Evolutionary conservation across 2,113 vertebrate genomes (phyloP).

Genomic region (Aphyosemion australe): DNA sequence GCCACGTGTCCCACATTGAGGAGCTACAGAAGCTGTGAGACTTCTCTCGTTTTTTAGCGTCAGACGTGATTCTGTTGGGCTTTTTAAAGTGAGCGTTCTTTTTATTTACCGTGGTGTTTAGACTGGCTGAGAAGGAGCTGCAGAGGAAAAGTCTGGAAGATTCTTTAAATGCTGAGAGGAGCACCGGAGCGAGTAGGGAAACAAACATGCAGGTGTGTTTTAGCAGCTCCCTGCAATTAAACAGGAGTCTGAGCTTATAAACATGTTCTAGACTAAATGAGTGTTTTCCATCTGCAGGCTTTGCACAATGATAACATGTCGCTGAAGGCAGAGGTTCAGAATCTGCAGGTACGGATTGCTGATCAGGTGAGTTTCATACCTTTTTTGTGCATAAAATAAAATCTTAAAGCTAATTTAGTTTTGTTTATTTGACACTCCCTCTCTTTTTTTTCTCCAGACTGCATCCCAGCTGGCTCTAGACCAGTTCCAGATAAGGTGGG

Average conservation of each 20-base stretch:
- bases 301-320: constrained; percentile 90
- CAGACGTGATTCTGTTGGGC: background rate
- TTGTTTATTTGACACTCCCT: constrained; percentile 17
- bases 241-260: constrained; percentile 18
- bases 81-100: background rate
- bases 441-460: constrained; percentile 47
- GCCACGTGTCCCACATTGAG: constrained; percentile 88
- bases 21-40: constrained; percentile 97
- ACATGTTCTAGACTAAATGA: background rate
- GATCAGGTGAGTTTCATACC: constrained; percentile 83
- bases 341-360: constrained; percentile 88
- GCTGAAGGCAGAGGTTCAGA: constrained; percentile 89
- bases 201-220: constrained; percentile 79
- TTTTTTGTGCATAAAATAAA: background rate
- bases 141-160: constrained; percentile 83
- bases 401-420: background rate
- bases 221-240: constrained; percentile 7
- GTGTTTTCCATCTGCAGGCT: constrained; percentile 75
- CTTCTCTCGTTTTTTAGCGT: constrained; percentile 5
- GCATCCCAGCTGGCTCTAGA: constrained; percentile 75
- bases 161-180: constrained; percentile 80
- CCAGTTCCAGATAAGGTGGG: constrained; percentile 78
- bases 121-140: constrained; percentile 80
- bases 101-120: constrained; percentile 29
- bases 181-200: constrained; percentile 76